Percentiles rank a stretch among this genome's conserved stretches.
These are phyloP conservation scores for Platichthys flesus DNA, from an alignment of 2,113 vertebrate genomes.

Conservation along the genomic window DNA sequence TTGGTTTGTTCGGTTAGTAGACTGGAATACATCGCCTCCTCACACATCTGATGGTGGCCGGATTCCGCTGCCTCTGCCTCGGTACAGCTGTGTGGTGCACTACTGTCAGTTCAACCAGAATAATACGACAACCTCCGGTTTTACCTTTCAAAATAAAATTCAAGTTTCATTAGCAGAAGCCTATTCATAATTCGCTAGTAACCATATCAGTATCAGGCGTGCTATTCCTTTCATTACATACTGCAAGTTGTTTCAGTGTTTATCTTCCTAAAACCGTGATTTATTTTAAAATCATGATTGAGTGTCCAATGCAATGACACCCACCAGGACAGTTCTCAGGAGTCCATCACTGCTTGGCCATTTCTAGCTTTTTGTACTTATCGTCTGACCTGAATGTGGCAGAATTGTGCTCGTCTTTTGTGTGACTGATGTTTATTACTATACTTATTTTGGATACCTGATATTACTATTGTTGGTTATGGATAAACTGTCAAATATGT, in stretches of 20 bases:
- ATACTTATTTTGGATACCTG: too few species aligned
- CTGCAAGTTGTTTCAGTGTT: too few species aligned
- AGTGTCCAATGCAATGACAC: neutral
- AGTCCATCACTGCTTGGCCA: neutral
- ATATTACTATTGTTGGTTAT: too few species aligned
- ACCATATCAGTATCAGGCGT: too few species aligned
- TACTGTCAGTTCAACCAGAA: rapidly evolving
- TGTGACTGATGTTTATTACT: too few species aligned
- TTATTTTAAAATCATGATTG: slow-evolving; percentile 2
- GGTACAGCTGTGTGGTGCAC: neutral
- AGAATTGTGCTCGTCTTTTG: too few species aligned
- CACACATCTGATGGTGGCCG: neutral
- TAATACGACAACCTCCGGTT: slow-evolving; percentile 4
- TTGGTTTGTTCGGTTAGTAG: neutral
- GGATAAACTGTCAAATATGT: too few species aligned
- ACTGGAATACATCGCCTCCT: neutral
- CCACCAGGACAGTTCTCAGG: neutral
- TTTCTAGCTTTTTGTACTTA: neutral
- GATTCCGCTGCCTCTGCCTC: neutral
- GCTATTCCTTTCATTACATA: too few species aligned
- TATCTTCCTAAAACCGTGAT: neutral
- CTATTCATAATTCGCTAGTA: too few species aligned
- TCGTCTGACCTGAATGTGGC: neutral
- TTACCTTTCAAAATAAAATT: slow-evolving; percentile 44
- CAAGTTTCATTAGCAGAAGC: too few species aligned